Evolutionary conservation across 2,888 invertebrate genomes (phyloP).

Genomic region (Parthenolecanium corni): DNA sequence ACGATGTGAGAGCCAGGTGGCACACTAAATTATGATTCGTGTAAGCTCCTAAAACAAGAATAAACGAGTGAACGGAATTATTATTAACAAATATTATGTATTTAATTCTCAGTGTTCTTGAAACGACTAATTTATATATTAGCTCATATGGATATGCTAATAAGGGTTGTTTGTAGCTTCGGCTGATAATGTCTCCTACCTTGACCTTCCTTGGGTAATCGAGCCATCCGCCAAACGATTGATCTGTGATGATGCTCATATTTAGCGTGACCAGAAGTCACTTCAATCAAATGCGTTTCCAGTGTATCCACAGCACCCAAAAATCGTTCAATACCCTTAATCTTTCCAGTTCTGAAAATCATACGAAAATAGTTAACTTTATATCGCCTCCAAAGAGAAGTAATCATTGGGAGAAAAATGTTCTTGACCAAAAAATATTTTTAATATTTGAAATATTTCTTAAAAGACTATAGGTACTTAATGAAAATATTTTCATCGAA

Average conservation of each 20-base stretch:
- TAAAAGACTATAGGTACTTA: too few relatives aligned
- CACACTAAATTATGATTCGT: constrained; percentile 93
- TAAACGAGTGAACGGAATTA: not conserved
- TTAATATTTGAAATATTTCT: too few relatives aligned
- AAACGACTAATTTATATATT: too few relatives aligned
- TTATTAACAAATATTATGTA: too few relatives aligned
- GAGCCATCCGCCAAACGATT: constrained; percentile 95
- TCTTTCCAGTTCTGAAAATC: constrained; percentile 63
- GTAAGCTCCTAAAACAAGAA: constrained; percentile 67
- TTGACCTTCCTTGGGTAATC: constrained; percentile 96
- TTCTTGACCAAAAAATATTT: too few relatives aligned
- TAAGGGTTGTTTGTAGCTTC: too few relatives aligned
- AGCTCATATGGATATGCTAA: too few relatives aligned
- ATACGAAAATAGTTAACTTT: not conserved
- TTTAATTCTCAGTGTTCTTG: too few relatives aligned
- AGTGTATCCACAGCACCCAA: constrained; percentile 81
- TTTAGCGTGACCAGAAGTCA: constrained; percentile 92
- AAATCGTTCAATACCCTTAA: constrained; percentile 84
- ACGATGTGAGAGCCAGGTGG: constrained; percentile 88
- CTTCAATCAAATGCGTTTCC: constrained; percentile 86
- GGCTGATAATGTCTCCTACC: too few relatives aligned
- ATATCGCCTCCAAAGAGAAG: not conserved
- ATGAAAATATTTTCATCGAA: too few relatives aligned
- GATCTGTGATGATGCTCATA: constrained; percentile 96
- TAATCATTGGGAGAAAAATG: too few relatives aligned